Evolutionary conservation across 2,113 vertebrate species (phyloP).

Genomic region (Pterocles burchelli): DNA sequence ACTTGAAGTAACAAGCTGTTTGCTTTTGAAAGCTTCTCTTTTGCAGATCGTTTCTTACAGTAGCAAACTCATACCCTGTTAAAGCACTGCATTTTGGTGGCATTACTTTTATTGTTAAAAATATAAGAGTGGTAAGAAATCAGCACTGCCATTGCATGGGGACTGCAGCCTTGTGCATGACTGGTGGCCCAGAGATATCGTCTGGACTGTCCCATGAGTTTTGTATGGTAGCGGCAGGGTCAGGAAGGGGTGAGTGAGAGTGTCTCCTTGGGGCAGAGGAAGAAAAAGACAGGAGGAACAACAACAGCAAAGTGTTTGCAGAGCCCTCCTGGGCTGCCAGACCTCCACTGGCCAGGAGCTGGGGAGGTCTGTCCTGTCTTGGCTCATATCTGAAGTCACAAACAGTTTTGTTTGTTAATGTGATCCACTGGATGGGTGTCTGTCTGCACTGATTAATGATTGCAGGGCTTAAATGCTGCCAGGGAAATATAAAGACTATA

Average conservation of each 20-base stretch:
- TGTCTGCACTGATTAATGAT: neutral
- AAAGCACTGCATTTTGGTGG: neutral
- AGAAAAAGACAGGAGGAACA: neutral
- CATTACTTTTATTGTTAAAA: neutral
- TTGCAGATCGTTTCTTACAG: neutral
- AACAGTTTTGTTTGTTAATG: neutral
- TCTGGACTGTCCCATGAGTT: neutral
- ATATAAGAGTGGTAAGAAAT: neutral
- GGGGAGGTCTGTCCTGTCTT: accelerated
- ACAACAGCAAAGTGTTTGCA: neutral
- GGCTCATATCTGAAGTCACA: neutral
- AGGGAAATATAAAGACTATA: neutral
- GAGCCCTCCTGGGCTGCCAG: neutral
- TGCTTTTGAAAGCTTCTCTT: neutral
- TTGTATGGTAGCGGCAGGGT: neutral
- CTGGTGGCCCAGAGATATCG: neutral
- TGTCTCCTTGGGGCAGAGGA: neutral
- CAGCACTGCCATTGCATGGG: accelerated
- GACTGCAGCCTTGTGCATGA: neutral
- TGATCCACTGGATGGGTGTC: neutral
- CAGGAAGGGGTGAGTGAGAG: neutral
- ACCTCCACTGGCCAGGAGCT: accelerated
- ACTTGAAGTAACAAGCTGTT: neutral
- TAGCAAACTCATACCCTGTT: neutral
- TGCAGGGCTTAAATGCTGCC: neutral